phyloP scores from a whole-genome alignment of 2,888 invertebrate species.

The Scrobipalpa costella region DNA sequence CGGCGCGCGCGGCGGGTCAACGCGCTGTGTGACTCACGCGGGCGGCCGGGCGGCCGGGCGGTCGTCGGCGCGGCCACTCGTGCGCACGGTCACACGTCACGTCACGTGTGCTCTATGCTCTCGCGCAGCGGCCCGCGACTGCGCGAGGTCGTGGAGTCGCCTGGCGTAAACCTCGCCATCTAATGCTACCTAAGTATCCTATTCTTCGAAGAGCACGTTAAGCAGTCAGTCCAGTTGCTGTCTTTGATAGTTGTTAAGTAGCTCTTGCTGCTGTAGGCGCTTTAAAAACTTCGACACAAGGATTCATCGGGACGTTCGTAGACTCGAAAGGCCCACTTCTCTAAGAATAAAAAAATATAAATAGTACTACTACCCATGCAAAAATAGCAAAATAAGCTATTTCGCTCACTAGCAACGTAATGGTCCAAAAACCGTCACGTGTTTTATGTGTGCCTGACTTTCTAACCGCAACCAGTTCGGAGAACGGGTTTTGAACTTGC shows the following conservation, averaged over 20 bases:
- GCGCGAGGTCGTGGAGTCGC: not conserved
- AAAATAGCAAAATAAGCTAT: no score
- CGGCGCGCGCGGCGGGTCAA: slow-evolving; percentile 59
- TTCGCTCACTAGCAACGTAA: no score
- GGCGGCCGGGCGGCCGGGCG: not conserved
- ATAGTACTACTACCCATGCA: no score
- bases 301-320: no score
- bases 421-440: not conserved
- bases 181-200: not conserved
- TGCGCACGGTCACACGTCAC: slow-evolving; percentile 14
- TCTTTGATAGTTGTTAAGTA: no score
- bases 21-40: slow-evolving; percentile 53
- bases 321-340: no score
- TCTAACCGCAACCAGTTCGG: slow-evolving; percentile 12
- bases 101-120: slow-evolving; percentile 15
- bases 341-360: no score
- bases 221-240: no score
- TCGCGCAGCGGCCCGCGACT: not conserved
- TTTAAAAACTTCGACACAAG: no score
- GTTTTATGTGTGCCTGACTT: not conserved
- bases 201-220: no score
- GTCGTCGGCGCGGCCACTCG: not conserved
- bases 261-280: no score
- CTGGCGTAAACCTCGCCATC: not conserved
- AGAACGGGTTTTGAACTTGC: slow-evolving; percentile 13